Evolutionary conservation across 1,140 invertebrate species (phyloP), one percentile per base, ranked within the genome.

Genomic region (Hycleus cichorii): DNA sequence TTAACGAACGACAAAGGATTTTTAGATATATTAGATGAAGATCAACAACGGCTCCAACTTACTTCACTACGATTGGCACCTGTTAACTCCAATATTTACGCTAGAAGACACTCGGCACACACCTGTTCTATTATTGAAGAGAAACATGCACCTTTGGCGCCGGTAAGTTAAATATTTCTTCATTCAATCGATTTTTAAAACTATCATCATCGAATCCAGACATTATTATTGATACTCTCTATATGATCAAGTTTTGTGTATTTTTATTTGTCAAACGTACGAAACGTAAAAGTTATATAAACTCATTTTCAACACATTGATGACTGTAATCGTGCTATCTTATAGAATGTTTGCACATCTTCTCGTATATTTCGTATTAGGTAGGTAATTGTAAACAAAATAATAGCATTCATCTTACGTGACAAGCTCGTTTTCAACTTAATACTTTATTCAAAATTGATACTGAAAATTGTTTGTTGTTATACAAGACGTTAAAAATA

Each of bases 91-190:
- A 66, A 69, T 49, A 70, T 72, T 45, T 72, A 72, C 47, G 64
- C 69, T n/a, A 60, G 69, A 47, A 63, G 70, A 47, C 70, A 71
- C 57, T 73, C 70, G 3, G 63, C 68, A 9, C 70, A 72, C 50
- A 57, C 65, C 39, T 70, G 63, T 57, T 57, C 62, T 3, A 48
- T 58, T 24, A 66, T 62, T 9, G 63, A 66, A 43, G 66, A 70
- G 47, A 57, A 51, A 44, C 45, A 63, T 60, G 59, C 45, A 38
- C 10, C 42, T 27, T 32, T 49, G 26, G 18, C 50, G 43, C 25
- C 55, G 40, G 64, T 69, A 65, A 67, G 62, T 58, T 47, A 54
- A 10, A 49, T 49, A 12, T 54, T 43, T 46, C 25, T 39, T 38
- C 11, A 18, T 52, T 7, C 32, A 32, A 32, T 32, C 32, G 2